These are phyloP conservation scores for Morphnarchus princeps DNA, from an alignment of 2,113 vertebrate genomes.

Conservation along the genomic window DNA sequence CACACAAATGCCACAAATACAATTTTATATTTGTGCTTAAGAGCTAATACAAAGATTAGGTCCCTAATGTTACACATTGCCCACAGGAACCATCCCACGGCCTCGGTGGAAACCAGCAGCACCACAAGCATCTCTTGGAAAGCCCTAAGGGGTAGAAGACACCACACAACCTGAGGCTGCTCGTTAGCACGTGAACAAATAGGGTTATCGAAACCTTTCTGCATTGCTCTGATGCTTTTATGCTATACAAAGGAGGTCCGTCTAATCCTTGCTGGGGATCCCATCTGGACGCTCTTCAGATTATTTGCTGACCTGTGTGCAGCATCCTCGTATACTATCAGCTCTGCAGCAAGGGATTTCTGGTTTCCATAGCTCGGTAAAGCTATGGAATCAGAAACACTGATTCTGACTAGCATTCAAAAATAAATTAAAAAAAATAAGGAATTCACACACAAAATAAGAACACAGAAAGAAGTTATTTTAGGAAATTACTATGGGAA, in stretches of 20 bases:
- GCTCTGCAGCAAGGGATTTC: neutral
- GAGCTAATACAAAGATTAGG: neutral
- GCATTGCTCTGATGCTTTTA: neutral
- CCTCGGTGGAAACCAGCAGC: neutral
- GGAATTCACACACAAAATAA: neutral
- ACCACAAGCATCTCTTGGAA: rapidly evolving
- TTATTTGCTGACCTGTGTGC: neutral
- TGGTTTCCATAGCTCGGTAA: neutral
- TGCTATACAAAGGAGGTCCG: neutral
- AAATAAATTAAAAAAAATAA: neutral
- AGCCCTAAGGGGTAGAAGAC: neutral
- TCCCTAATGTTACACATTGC: rapidly evolving
- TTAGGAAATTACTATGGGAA: neutral
- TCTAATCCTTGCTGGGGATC: neutral
- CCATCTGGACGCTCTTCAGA: neutral
- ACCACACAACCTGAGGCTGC: neutral
- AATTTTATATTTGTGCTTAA: neutral
- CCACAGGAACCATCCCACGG: neutral
- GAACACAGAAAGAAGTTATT: neutral
- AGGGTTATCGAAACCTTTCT: neutral
- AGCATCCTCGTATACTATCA: neutral
- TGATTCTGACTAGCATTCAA: neutral
- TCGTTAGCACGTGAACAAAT: neutral
- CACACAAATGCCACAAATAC: neutral
- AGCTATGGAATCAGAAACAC: neutral